Evolutionary conservation across 1,140 invertebrate genomes (phyloP), one percentile per base, ranked within the genome.

Genomic region (Neomicropteryx cornuta): DNA sequence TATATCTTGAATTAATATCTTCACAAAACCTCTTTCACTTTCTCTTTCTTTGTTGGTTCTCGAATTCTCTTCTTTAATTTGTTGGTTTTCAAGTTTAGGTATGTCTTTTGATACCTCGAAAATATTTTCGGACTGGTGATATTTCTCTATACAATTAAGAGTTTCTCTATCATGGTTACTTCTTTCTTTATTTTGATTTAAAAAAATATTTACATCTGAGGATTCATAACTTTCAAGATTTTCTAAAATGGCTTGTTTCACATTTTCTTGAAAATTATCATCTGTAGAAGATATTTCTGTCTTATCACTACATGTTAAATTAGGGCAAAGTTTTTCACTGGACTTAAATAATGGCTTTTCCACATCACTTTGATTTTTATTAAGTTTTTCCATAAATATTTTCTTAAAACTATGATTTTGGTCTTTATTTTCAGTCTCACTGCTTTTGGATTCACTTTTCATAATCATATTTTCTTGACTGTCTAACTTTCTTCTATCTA

Each of bases 401-500:
- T 43, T 47, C 42, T 41, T 48, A 43, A 48, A 40, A 38, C 27
- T 40, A 19, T 40, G 37, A 18, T 38, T 48, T 39, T 39, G 38
- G 44, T 46, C 44, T 43, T 28, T 44, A 39, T 28, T 41, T 36
- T 46, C 44, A 13, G 45, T 37, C 18, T 36, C 34, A 41, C 18
- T 34, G n/a, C 36, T 33, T 31, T 42, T 44, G 24, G 18, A 38
- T 17, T 48, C 46, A 10, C 16, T 23, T 19, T 35, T 44, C n/a
- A 38, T 14, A 17, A 33, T 39, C 22, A 28, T 19, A 33, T 37
- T 24, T 18, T 47, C 43, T 38, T 29, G 11, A 35, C 18, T 21
- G 44, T 46, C 45, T 33, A 21, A 39, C 38, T 47, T 49, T 47
- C 48, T 47, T 45, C 48, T 49, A 40, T 49, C 48, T 47, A 49